Evolutionary conservation across 2,888 invertebrate species (phyloP), one percentile per base, ranked within the genome.

Genomic region (Leptopilina syphax): DNA sequence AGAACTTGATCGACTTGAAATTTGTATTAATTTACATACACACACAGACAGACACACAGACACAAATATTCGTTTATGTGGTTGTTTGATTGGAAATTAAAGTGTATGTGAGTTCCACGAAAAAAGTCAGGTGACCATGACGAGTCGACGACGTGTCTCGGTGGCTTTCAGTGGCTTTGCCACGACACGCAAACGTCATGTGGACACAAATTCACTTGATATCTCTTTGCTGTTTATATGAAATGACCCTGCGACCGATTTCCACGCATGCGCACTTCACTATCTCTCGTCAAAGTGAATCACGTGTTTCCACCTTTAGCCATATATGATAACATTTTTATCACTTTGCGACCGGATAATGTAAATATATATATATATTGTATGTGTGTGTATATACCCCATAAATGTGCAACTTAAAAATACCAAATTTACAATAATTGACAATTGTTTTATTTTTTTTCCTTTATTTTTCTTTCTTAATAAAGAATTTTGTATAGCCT

Each of bases 121-220:
- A 87, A 50, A 44, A 85, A 86, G 84, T 87, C 87, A 85, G 86
- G 85, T 86, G 86, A 87, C 87, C 85, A 85, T 87, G 87, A 87
- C 86, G 86, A 86, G 86, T 84, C 85, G 83, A 85, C 83, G 27
- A 34, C 54, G 34, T 70, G 84, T 65, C 79, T 76, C 50, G 10
- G 84, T 86, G 68, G 79, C 65, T 87, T 86, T 76, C 50, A 8
- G 84, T 86, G 68, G 79, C 65, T 87, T 86, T 87, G 87, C 87
- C 87, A 85, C 81, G 27, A 70, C 24, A 50, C 54, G 50, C 70
- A 50, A 70, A 70, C 70, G 24, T 70, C 7, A 63, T 63, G 60
- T 60, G 60, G 18, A 60, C n/a, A 60, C n/a, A 60, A 60, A 60
- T n/a, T 60, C 60, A 60, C 60, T 18, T 13, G 12, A 57, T 65